Conservation (phyloP, 2,888 invertebrate genomes). For the Phytoseiulus persimilis region DNA sequence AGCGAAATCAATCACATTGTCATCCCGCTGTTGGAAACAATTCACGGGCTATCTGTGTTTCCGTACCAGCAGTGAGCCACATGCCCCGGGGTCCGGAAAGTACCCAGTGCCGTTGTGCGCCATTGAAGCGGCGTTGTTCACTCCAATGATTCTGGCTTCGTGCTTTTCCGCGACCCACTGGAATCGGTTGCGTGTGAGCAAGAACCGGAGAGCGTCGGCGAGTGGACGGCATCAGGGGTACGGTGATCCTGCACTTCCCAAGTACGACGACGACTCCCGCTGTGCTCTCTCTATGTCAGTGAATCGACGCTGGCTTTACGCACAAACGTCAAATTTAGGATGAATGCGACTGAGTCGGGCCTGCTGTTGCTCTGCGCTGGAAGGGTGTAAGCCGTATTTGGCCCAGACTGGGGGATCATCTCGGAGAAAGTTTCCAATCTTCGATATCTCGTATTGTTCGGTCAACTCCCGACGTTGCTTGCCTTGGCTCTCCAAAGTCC, state of each 20-base stretch:
- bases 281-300: neutral
- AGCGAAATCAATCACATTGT: slow-evolving; percentile 26
- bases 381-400: neutral
- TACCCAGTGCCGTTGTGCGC: neutral
- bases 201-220: neutral
- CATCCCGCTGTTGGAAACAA: slow-evolving; percentile 19
- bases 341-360: slow-evolving; percentile 9
- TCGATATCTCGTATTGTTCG: slow-evolving; percentile 8
- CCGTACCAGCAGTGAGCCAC: neutral
- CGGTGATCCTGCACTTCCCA: neutral
- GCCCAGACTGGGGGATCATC: neutral
- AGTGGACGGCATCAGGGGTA: neutral
- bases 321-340: neutral
- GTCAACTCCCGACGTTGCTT: neutral
- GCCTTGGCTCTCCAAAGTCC: neutral
- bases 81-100: neutral
- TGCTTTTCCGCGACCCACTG: neutral
- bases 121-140: neutral
- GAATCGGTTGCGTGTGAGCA: neutral
- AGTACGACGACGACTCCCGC: neutral
- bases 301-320: slow-evolving; percentile 15
- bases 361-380: slow-evolving; percentile 9
- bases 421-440: neutral
- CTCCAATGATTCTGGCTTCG: neutral
- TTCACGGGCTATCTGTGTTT: slow-evolving; percentile 7